Evolutionary conservation across 2,113 vertebrate species (phyloP).

Genomic region (Lipophrys pholis): DNA sequence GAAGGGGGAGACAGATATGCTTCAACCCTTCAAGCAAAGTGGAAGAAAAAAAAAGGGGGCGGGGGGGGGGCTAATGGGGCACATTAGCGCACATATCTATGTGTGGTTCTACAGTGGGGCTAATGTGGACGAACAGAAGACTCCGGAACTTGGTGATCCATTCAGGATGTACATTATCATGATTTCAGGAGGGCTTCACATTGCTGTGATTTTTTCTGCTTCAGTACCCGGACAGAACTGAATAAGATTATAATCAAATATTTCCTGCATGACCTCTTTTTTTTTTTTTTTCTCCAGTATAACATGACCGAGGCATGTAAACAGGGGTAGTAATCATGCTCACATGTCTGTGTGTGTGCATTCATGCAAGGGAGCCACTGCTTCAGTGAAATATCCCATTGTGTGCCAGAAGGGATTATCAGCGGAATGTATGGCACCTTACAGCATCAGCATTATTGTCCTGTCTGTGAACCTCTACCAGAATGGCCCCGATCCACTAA

Average conservation of each 20-base stretch:
- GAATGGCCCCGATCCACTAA: conserved; percentile 26
- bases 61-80: conserved; percentile 74
- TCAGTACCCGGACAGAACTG: background rate
- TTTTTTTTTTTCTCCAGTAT: conserved; percentile 3
- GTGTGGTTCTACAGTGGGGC: conserved; percentile 16
- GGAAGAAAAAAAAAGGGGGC: conserved; percentile 13
- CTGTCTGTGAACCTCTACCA: conserved; percentile 16
- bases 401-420: background rate
- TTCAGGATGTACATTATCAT: conserved; percentile 64
- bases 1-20: conserved; percentile 38
- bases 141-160: conserved; percentile 23
- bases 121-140: conserved; percentile 28
- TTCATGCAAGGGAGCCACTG: background rate
- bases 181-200: conserved; percentile 22
- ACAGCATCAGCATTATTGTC: background rate
- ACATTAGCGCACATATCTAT: conserved; percentile 62
- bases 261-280: conserved; percentile 2
- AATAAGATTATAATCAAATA: conserved; percentile 29
- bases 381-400: conserved; percentile 10
- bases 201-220: conserved; percentile 12
- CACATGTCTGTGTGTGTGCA: conserved; percentile 6
- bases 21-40: conserved; percentile 39
- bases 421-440: conserved; percentile 5
- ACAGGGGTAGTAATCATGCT: background rate
- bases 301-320: background rate